Base-by-base conservation (phyloP, 2,888 invertebrate genomes). In the Spialia ferax region DNA sequence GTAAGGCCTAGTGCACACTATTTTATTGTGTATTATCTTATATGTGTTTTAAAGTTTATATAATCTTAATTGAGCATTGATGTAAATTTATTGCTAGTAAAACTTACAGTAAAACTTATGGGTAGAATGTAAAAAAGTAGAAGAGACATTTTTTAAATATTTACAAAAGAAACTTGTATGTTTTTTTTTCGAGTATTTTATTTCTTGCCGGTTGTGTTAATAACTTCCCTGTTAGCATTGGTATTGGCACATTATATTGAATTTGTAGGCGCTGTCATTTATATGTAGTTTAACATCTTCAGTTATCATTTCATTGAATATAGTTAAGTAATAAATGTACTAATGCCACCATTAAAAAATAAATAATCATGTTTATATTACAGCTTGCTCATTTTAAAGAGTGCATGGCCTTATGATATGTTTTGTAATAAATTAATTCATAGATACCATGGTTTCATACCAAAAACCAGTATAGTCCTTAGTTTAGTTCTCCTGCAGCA, bases 381-480 rank as follows among this genome's bases (percentile, higher is more conserved):
- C 15, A 42, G 42, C 15, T 42, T 42, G 42, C 0, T 48, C 20
- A 48, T 20, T 2, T 48, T 20, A 20, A 48, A 48, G 20, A 20
- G 48, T 48, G 48, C 48, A 20, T 48, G 48, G 48, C n/a, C n/a
- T n/a, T n/a, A n/a, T n/a, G 2, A 48, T 20, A 18, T 11, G 20
- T 48, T 20, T 48, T 20, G 18, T 48, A 48, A 2, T 20, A 8
- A 48, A 20, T 8, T 20, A n/a, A n/a, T n/a, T n/a, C n/a, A n/a
- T n/a, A n/a, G n/a, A n/a, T n/a, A n/a, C n/a, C n/a, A 20, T 48
- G 48, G 48, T 48, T 48, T 48, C 20, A 20, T 48, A 11, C 48
- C 48, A 48, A 48, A 48, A 20, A 48, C 20, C 20, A 20, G 18
- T 18, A 48, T 48, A 48, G 48, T 48, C 48, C 20, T 48, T 48